phyloP scores from a whole-genome alignment of 2,888 invertebrate species.

The Xylophagus ater region DNA sequence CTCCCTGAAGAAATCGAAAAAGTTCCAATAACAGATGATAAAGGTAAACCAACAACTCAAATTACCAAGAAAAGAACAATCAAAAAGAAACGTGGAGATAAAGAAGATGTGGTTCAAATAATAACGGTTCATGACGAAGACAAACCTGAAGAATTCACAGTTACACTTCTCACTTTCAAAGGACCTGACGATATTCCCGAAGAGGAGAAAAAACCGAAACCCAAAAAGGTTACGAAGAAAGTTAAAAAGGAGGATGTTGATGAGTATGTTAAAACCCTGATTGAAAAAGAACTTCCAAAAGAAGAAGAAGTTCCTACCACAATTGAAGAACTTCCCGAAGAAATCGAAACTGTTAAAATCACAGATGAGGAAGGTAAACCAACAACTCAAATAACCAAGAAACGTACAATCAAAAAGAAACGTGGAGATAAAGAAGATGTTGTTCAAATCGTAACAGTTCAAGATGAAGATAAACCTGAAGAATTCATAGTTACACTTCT shows the following conservation, averaged over 20 bases:
- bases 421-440: conserved; percentile 24
- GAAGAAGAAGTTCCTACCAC: conserved; percentile 11
- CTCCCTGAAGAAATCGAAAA: conserved; percentile 37
- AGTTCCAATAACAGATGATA: conserved; percentile 35
- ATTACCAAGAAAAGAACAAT: conserved; percentile 37
- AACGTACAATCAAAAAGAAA: conserved; percentile 31
- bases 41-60: conserved; percentile 35
- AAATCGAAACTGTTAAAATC: conserved; percentile 20
- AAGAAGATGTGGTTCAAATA: conserved; percentile 35
- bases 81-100: conserved; percentile 35
- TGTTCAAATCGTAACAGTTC: conserved; percentile 25
- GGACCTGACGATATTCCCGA: conserved; percentile 19
- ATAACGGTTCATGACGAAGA: conserved; percentile 32
- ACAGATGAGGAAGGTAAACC: conserved; percentile 27
- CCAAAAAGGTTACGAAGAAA: conserved; percentile 19
- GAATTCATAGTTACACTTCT: conserved; percentile 25
- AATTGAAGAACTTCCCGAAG: conserved; percentile 14
- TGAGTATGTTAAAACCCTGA: conserved; percentile 32
- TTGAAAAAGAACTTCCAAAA: conserved; percentile 27
- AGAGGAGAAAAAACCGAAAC: conserved; percentile 29
- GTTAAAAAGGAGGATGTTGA: conserved; percentile 29
- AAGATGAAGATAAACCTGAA: conserved; percentile 34
- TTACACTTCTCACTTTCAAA: conserved; percentile 19
- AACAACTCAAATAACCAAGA: conserved; percentile 22
- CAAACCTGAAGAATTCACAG: conserved; percentile 29